These are phyloP conservation scores for Diplolepis rosae DNA, from an alignment of 2,888 invertebrate genomes.

Conservation along the genomic window DNA sequence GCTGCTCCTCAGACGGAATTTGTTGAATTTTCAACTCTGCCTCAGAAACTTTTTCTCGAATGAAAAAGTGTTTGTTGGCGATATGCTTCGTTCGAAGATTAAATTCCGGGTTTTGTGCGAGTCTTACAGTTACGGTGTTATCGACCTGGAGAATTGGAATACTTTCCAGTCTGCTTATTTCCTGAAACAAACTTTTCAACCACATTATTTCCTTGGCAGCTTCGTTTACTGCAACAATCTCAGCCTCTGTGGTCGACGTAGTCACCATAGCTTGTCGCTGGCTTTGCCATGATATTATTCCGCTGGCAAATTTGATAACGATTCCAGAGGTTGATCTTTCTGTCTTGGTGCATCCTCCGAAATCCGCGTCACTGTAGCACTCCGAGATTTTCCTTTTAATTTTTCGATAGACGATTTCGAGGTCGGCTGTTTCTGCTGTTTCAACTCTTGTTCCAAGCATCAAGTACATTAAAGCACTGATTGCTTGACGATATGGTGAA, in stretches of 20 bases:
- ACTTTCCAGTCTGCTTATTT: slow-evolving; percentile 47
- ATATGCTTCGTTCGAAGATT: slow-evolving; percentile 60
- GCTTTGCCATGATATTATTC: slow-evolving; percentile 54
- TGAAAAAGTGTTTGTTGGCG: slow-evolving; percentile 56
- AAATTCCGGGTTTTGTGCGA: slow-evolving; percentile 60
- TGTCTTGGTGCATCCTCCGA: slow-evolving; percentile 57
- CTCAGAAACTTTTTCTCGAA: slow-evolving; percentile 53
- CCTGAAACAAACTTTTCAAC: slow-evolving; percentile 55
- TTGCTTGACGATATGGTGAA: slow-evolving; percentile 49
- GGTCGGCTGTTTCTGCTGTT: slow-evolving; percentile 54
- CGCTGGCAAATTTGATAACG: slow-evolving; percentile 50
- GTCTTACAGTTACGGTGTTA: slow-evolving; percentile 58
- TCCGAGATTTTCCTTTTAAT: slow-evolving; percentile 38
- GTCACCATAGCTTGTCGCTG: slow-evolving; percentile 46
- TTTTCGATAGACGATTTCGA: slow-evolving; percentile 52
- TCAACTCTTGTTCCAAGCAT: slow-evolving; percentile 56
- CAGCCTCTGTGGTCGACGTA: slow-evolving; percentile 51
- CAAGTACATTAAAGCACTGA: slow-evolving; percentile 59
- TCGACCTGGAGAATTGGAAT: slow-evolving; percentile 55
- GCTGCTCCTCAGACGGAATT: slow-evolving; percentile 51
- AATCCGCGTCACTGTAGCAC: slow-evolving; percentile 63
- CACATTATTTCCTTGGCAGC: slow-evolving; percentile 59
- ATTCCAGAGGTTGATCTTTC: slow-evolving; percentile 58
- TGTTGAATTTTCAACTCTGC: slow-evolving; percentile 49
- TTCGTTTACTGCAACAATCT: slow-evolving; percentile 60